These are phyloP conservation scores for Charaxes varanes DNA, from an alignment of 1,140 invertebrate species.

Conservation along the genomic window DNA sequence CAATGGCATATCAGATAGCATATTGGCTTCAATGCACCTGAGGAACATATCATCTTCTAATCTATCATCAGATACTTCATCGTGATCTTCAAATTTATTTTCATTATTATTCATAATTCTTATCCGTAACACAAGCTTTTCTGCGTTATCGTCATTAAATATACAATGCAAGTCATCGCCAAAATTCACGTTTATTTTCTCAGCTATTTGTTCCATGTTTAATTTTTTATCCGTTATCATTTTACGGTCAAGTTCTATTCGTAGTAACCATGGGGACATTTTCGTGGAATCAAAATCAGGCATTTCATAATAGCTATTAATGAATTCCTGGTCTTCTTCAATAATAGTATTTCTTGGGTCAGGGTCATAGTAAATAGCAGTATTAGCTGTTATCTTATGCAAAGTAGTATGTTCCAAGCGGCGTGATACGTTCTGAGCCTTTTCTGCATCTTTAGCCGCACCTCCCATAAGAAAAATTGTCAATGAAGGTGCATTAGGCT, in stretches of 20 bases:
- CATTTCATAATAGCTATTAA: constrained; percentile 99
- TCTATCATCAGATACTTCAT: constrained; percentile 96
- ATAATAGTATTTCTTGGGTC: constrained; percentile 99
- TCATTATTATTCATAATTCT: constrained; percentile 98
- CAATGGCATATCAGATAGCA: constrained; percentile 98
- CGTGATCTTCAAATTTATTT: constrained; percentile 89
- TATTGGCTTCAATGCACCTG: constrained; percentile 98
- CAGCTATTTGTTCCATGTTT: constrained; percentile 99
- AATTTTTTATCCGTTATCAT: constrained; percentile 99
- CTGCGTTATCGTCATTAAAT: constrained; percentile 99
- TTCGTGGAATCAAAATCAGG: constrained; percentile 98
- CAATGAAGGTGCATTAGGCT: constrained; percentile 98
- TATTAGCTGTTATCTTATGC: constrained; percentile 97
- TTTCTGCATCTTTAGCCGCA: constrained; percentile 98
- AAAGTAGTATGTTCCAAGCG: constrained; percentile 98
- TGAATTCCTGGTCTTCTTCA: constrained; percentile 99
- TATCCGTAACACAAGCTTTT: constrained; percentile 98
- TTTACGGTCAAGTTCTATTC: constrained; percentile 98
- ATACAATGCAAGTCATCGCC: constrained; percentile 99
- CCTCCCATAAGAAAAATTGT: constrained; percentile 97
- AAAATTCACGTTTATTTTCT: constrained; percentile 99
- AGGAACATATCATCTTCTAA: constrained; percentile 99
- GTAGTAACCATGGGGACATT: constrained; percentile 98
- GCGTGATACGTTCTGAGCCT: constrained; percentile 99
- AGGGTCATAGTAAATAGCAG: constrained; percentile 99